Conservation (phyloP, 2,888 invertebrate genomes). For the Linnaemya vulpina region DNA sequence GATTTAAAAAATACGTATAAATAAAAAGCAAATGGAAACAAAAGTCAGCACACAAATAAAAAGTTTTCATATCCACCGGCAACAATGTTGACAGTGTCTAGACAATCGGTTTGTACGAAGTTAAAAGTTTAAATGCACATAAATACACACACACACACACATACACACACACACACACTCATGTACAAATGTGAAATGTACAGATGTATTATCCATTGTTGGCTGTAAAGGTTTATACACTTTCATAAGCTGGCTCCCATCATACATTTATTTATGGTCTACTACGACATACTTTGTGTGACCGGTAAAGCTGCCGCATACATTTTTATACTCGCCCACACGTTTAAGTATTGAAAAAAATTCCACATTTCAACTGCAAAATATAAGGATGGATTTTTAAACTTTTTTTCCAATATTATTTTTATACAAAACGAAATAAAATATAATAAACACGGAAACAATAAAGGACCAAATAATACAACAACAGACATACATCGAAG, state of each 20-base stretch:
- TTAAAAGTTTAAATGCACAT: conserved; percentile 39
- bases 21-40: conserved; percentile 16
- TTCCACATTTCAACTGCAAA: conserved; percentile 33
- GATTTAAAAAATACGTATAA: no score
- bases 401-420: conserved; percentile 9
- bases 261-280: conserved; percentile 51
- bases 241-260: neutral
- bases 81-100: conserved; percentile 81
- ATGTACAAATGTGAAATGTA: neutral
- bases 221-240: neutral
- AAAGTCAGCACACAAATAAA: conserved; percentile 22
- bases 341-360: conserved; percentile 63
- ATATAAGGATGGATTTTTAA: conserved; percentile 13
- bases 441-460: conserved; percentile 32
- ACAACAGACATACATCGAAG: conserved; percentile 37
- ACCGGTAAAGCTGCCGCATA: conserved; percentile 39
- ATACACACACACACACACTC: no score
- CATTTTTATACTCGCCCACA: neutral
- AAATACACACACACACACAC: neutral
- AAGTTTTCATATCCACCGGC: conserved; percentile 74
- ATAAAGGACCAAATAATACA: conserved; percentile 14
- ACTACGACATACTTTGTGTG: conserved; percentile 30
- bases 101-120: conserved; percentile 71
- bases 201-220: neutral
- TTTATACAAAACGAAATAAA: conserved; percentile 11